Evolutionary conservation across 2,888 invertebrate species (phyloP).

Genomic region (Hedya salicella): DNA sequence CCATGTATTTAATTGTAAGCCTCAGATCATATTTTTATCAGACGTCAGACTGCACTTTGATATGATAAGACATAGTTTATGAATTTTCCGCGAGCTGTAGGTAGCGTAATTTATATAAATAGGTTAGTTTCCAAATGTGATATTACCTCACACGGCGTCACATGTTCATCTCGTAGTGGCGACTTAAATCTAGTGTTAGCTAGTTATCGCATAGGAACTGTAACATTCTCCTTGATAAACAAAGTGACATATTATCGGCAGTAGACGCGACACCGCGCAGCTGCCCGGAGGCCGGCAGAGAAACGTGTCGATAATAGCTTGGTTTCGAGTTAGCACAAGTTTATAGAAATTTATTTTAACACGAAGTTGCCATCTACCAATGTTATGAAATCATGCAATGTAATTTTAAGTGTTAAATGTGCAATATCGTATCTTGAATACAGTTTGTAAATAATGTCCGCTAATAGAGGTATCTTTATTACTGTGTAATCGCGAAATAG

Average conservation of each 20-base stretch:
- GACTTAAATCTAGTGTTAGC: constrained; percentile 39
- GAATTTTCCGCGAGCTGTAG: constrained; percentile 60
- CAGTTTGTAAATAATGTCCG: constrained; percentile 71
- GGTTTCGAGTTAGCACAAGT: constrained; percentile 32
- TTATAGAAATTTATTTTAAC: constrained; percentile 51
- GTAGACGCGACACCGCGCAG: not conserved
- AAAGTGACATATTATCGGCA: constrained; percentile 10
- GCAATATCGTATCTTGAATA: constrained; percentile 71
- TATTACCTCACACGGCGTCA: constrained; percentile 67
- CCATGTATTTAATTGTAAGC: constrained; percentile 31
- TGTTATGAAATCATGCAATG: constrained; percentile 69
- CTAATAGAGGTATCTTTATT: constrained; percentile 53
- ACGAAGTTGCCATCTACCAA: constrained; percentile 64
- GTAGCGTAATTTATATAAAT: constrained; percentile 69
- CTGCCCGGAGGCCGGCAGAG: not conserved
- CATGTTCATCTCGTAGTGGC: constrained; percentile 49
- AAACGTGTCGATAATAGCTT: not conserved
- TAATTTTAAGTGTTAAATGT: constrained; percentile 82
- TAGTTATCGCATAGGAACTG: constrained; percentile 20
- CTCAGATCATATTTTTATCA: constrained; percentile 32
- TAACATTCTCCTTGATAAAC: constrained; percentile 3
- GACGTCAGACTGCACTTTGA: constrained; percentile 18
- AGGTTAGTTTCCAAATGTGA: constrained; percentile 66
- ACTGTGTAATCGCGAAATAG: constrained; percentile 60
- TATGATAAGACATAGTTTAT: constrained; percentile 22